Percentiles rank a stretch among this genome's conserved stretches.
Evolutionary conservation across 1,140 invertebrate species (phyloP).

Genomic region (Calephelis virginiensis): DNA sequence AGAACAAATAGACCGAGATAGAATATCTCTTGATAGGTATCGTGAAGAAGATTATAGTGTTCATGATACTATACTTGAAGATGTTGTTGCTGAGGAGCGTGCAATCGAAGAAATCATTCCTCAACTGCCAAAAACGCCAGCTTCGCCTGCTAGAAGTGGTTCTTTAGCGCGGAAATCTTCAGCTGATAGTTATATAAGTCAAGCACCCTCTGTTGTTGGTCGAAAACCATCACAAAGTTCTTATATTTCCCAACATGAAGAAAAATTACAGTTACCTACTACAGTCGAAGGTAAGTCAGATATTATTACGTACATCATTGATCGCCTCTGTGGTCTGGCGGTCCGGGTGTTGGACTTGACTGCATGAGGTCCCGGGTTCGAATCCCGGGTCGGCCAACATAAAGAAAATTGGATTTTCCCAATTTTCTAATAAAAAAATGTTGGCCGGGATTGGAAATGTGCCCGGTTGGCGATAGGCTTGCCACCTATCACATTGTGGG

Average conservation of each 20-base stretch:
- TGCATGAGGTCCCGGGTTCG: no score
- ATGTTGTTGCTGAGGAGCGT: conserved; percentile 48
- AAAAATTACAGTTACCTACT: conserved; percentile 55
- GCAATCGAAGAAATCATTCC: conserved; percentile 49
- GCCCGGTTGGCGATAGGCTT: no score
- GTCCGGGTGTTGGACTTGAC: no score
- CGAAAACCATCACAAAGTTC: conserved; percentile 72
- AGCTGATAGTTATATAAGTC: conserved; percentile 70
- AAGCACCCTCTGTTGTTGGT: conserved; percentile 64
- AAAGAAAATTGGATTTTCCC: no score
- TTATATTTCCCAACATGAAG: conserved; percentile 59
- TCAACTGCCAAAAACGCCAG: conserved; percentile 54
- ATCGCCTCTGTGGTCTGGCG: no score
- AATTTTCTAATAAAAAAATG: no score
- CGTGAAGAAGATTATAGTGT: conserved; percentile 55
- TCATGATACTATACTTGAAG: conserved; percentile 62
- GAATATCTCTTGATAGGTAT: conserved; percentile 68
- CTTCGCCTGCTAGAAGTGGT: conserved; percentile 57
- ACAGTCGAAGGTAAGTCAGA: conserved; percentile 61
- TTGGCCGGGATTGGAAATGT: no score
- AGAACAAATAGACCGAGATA: conserved; percentile 68
- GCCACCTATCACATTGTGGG: no score
- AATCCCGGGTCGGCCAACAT: no score
- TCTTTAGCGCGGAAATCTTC: conserved; percentile 64
- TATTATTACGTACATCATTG: neutral